Base-by-base conservation (phyloP, 53 echinoderm and acorn worm species). In the Stichopus horrens region DNA sequence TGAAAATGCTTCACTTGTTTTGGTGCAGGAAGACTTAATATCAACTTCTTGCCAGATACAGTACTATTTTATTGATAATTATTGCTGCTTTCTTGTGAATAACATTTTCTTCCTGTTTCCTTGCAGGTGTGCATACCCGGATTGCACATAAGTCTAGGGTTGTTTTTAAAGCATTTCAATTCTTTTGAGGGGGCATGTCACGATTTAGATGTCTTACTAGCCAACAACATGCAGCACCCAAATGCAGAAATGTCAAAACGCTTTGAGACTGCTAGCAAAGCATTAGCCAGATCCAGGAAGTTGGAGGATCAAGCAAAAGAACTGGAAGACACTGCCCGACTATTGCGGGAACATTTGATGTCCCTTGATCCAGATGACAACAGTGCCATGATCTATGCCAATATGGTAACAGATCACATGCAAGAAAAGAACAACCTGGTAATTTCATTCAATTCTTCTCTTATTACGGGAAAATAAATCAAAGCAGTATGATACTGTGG, bases 361-460 rank as follows among this genome's bases (percentile, higher is more conserved):
- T 11, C 6, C 5, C 74, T 73, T 11, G 74, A 73, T 73, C 5
- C 74, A 5, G 74, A 73, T 73, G 74, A 73, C 22, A 6, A 73
- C 0, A 73, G 22, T 6, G 74, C 8, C 22, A 7, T 0, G 4
- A 73, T 73, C 8, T 73, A 73, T 5, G 22, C 5, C 74, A 7
- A 22, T 0, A 73, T 73, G 9, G 22, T 73, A 11, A 0, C 6
- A 73, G 74, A 73, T 0, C 74, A 73, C 74, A n/a, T 73, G 74
- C 74, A 7, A 73, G 74, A 73, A 73, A 73, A 73, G 74, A 73
- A 73, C 74, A 73, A 6, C 74, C 74, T 73, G 4, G 74, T 73
- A 73, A 73, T n/a, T 73, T 4, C 74, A 73, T 73, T 73, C 6
- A 73, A 0, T 22, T 22, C 74, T 73, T 5, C 19, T 73, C 6